Evolutionary conservation across 2,797 vertebrate genomes (phyloP).

Genomic region (Gobio occitaniae): DNA sequence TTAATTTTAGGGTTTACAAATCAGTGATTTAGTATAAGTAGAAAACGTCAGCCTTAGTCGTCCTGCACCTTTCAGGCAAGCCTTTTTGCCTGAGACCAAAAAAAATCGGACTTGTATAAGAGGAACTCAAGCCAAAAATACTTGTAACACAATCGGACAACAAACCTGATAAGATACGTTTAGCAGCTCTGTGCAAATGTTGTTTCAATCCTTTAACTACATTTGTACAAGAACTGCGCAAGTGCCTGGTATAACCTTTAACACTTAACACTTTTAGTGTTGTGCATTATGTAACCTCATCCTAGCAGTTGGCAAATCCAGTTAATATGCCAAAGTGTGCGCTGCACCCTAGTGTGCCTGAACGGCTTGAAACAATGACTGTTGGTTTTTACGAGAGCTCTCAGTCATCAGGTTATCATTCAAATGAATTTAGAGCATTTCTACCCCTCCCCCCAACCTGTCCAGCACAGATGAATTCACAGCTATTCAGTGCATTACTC

Average conservation of each 20-base stretch:
- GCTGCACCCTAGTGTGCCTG: not conserved
- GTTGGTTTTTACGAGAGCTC: conserved; percentile 19
- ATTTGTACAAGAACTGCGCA: conserved; percentile 10
- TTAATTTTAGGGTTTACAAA: not conserved
- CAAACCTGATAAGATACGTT: not conserved
- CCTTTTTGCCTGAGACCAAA: not conserved
- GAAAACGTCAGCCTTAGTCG: not conserved
- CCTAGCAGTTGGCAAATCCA: conserved; percentile 6
- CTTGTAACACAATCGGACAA: not conserved
- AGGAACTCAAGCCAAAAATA: not conserved
- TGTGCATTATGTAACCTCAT: conserved; percentile 40
- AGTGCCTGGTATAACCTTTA: conserved; percentile 9
- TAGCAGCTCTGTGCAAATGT: not conserved
- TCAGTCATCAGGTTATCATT: conserved; percentile 39
- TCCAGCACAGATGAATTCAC: conserved; percentile 48
- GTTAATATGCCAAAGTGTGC: conserved; percentile 5
- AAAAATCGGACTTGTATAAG: not conserved
- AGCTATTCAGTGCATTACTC: conserved; percentile 38
- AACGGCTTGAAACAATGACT: conserved; percentile 5
- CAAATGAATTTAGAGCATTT: conserved; percentile 39
- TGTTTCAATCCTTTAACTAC: not conserved
- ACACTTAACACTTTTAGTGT: conserved; percentile 1
- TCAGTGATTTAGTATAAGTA: not conserved
- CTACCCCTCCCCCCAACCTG: conserved; percentile 39
- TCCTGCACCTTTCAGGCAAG: not conserved